A percentile compares a stretch with the other conserved stretches of the same genome.
Conservation (phyloP, 2,888 invertebrate species). For the Ashinkailepas kermadecensis region DNA sequence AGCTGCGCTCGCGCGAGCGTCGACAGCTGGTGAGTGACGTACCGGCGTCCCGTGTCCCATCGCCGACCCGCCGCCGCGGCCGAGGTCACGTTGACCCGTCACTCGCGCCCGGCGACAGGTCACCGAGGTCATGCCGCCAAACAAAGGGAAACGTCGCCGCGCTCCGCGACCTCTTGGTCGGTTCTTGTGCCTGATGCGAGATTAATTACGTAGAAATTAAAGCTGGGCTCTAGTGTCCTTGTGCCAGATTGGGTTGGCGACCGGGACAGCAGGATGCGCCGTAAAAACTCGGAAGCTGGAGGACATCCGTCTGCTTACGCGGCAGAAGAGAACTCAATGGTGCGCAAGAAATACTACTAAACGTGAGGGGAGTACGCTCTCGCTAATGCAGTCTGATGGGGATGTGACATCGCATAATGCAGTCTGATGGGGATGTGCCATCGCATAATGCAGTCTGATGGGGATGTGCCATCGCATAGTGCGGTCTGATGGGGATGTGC, state of each 20-base stretch:
- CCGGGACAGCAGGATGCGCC: not conserved
- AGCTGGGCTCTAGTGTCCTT: not conserved
- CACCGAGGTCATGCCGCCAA: not conserved
- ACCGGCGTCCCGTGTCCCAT: too few species aligned
- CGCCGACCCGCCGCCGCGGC: too few species aligned
- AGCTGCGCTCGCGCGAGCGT: not conserved
- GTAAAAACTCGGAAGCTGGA: not conserved
- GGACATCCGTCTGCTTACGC: not conserved
- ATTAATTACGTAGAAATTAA: slow-evolving; percentile 10
- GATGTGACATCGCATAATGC: too few species aligned
- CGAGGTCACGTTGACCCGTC: too few species aligned
- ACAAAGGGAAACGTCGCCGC: not conserved
- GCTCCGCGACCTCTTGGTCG: not conserved
- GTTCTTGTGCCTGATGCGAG: slow-evolving; percentile 3
- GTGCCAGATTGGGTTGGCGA: not conserved
- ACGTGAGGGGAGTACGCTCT: too few species aligned
- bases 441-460: too few species aligned
- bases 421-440: too few species aligned
- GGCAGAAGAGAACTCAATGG: too few species aligned
- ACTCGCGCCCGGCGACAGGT: not conserved
- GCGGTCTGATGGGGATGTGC: too few species aligned
- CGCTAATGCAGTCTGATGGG: too few species aligned
- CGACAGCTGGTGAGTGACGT: slow-evolving; percentile 8
- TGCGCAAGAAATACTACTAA: too few species aligned
- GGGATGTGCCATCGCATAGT: too few species aligned